These are phyloP conservation scores for Agrochola macilenta DNA, from an alignment of 2,888 invertebrate species.

Conservation along the genomic window DNA sequence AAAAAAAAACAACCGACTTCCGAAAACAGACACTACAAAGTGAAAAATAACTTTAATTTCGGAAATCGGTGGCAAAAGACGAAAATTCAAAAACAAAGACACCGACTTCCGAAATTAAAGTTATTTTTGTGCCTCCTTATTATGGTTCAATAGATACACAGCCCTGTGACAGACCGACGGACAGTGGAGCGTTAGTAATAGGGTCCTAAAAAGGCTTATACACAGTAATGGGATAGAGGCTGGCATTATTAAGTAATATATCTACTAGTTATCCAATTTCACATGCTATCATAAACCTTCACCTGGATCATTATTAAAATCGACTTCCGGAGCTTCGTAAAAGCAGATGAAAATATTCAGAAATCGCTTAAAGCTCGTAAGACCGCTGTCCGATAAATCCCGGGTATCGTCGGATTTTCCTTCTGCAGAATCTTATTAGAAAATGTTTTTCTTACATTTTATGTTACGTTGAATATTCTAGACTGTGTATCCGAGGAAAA, in stretches of 20 bases:
- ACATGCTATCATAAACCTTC: background rate
- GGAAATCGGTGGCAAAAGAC: too few species aligned
- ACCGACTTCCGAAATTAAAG: too few species aligned
- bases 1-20: too few species aligned
- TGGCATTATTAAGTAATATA: background rate
- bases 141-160: too few species aligned
- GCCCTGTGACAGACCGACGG: too few species aligned
- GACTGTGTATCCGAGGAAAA: background rate
- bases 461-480: conserved; percentile 31
- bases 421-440: conserved; percentile 35
- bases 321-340: conserved; percentile 16
- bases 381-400: conserved; percentile 56
- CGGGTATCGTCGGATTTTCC: conserved; percentile 21
- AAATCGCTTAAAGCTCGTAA: conserved; percentile 40
- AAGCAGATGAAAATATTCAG: conserved; percentile 50
- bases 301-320: conserved; percentile 29
- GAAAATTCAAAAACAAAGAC: too few species aligned
- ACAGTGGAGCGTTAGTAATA: too few species aligned
- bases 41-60: too few species aligned
- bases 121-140: too few species aligned
- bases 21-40: too few species aligned
- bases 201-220: too few species aligned
- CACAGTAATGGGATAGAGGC: background rate
- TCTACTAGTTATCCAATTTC: background rate
- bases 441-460: conserved; percentile 43